Evolutionary conservation across 2,113 vertebrate species (phyloP).

Genomic region (Sinocyclocheilus anophthalmus): DNA sequence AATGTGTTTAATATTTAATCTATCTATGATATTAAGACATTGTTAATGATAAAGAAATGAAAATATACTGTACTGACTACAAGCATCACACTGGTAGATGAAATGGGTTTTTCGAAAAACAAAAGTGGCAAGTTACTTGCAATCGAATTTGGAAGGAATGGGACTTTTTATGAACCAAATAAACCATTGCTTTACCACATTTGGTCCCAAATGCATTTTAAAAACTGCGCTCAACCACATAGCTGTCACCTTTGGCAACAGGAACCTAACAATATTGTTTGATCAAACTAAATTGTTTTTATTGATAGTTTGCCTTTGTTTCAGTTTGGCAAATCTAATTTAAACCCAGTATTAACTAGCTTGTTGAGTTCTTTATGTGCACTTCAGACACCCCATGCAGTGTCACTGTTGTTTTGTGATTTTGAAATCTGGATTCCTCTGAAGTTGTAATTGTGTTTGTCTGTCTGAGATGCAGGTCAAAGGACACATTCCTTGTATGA

Average conservation of each 20-base stretch:
- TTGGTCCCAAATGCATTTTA: slow-evolving; percentile 5
- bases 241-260: not conserved
- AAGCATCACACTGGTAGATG: not conserved
- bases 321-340: not conserved
- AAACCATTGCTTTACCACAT: slow-evolving; percentile 14
- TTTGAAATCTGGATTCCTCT: slow-evolving; percentile 11
- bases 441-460: slow-evolving; percentile 3
- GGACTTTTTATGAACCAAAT: not conserved
- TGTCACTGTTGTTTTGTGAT: not conserved
- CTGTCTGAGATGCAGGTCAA: slow-evolving; percentile 10
- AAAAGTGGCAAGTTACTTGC: not conserved
- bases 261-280: slow-evolving; percentile 14
- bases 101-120: not conserved
- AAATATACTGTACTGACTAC: not conserved
- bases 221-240: slow-evolving; percentile 4
- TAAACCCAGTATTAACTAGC: not conserved
- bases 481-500: slow-evolving; percentile 39
- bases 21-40: not conserved
- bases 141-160: not conserved
- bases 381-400: not conserved
- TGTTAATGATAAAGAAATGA: not conserved
- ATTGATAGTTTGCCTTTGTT: not conserved
- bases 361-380: not conserved
- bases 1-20: not conserved
- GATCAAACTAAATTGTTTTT: slow-evolving; percentile 24